phyloP scores from a whole-genome alignment of 2,797 vertebrate species.

The Lithobates sylvaticus region DNA sequence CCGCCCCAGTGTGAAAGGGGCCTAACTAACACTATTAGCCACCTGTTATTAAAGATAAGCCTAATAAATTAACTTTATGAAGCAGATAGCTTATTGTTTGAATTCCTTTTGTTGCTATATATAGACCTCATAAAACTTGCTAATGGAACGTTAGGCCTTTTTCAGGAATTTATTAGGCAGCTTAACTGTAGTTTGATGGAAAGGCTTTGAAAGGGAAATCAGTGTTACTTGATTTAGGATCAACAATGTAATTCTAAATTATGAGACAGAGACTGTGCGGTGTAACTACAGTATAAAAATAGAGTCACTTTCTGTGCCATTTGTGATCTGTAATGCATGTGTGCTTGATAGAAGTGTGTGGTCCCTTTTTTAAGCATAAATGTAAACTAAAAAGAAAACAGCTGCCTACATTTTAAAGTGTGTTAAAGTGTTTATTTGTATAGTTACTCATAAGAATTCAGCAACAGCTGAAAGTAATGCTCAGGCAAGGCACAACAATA shows the following conservation, averaged over 20 bases:
- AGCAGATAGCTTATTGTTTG: neutral
- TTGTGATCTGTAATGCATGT: neutral
- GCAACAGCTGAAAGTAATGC: slow-evolving; percentile 21
- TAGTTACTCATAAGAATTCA: neutral
- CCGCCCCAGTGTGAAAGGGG: too few species aligned
- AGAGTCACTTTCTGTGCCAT: neutral
- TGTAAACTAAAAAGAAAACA: slow-evolving; percentile 14
- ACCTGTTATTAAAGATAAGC: neutral
- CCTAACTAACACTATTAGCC: neutral
- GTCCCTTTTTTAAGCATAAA: neutral
- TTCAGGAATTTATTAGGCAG: slow-evolving; percentile 14
- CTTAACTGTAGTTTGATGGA: slow-evolving; percentile 37
- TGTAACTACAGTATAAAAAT: neutral
- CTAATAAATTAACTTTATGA: neutral
- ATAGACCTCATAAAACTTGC: slow-evolving; percentile 3
- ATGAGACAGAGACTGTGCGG: neutral
- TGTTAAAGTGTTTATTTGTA: slow-evolving; percentile 37
- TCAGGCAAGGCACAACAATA: neutral
- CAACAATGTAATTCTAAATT: neutral
- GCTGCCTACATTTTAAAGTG: neutral
- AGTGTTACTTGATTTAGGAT: slow-evolving; percentile 4
- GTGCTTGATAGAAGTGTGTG: neutral
- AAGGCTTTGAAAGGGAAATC: slow-evolving; percentile 8
- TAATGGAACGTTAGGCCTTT: slow-evolving; percentile 1
- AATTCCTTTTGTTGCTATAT: neutral